phyloP scores from a whole-genome alignment of 2,113 vertebrate species.

The Festucalex cinctus region DNA sequence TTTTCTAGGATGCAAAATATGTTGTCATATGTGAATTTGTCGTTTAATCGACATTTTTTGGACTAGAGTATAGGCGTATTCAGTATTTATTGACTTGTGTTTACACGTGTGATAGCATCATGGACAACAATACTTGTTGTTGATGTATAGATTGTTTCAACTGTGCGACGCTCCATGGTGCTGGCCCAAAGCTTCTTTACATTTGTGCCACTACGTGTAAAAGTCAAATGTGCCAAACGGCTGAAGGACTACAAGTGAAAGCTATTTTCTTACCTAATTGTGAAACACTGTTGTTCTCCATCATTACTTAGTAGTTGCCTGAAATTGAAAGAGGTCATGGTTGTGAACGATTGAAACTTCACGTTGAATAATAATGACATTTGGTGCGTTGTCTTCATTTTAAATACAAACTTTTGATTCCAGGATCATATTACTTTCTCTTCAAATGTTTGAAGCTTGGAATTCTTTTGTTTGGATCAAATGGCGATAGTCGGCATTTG shows the following conservation, averaged over 20 bases:
- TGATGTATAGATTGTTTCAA: background rate
- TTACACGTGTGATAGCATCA: conserved; percentile 4
- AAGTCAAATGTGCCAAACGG: conserved; percentile 45
- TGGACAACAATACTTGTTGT: conserved; percentile 3
- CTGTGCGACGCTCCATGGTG: background rate
- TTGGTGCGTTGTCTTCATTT: background rate
- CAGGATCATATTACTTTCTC: conserved; percentile 25
- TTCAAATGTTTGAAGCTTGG: background rate
- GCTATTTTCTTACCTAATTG: conserved; percentile 21
- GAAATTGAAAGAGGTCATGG: conserved; percentile 6
- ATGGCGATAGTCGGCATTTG: background rate
- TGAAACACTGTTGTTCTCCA: conserved; percentile 10
- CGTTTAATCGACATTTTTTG: conserved; percentile 14
- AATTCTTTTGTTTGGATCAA: background rate
- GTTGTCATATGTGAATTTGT: background rate
- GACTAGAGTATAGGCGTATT: background rate
- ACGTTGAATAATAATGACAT: background rate
- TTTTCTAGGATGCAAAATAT: background rate
- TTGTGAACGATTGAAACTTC: conserved; percentile 9
- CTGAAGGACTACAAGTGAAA: conserved; percentile 42
- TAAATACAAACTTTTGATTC: background rate
- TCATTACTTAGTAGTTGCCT: conserved; percentile 9
- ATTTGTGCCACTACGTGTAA: conserved; percentile 14
- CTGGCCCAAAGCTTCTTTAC: conserved; percentile 1
- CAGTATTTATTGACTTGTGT: conserved; percentile 55